Base-by-base conservation (phyloP, 2,113 vertebrate species). In the Trinectes maculatus region DNA sequence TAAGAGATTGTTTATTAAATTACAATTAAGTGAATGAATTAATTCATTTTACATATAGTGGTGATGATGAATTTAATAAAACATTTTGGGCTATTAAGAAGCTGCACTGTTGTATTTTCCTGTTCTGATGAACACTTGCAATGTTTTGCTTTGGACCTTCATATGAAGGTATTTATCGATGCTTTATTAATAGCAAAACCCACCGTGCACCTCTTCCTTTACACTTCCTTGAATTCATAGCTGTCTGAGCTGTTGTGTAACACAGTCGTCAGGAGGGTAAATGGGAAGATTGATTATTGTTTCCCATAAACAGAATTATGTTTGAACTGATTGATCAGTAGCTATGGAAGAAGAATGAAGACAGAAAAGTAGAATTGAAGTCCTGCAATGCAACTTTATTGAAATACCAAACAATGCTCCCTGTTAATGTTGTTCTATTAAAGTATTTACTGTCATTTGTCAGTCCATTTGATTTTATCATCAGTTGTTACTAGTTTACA, bases 1-100 rank as follows among this genome's bases (percentile, higher is more conserved):
- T 78, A 88, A 87, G 54, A 84, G 67, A 84, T 82, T 82, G 75
- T 85, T 82, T 87, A 79, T 83, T 33, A 80, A 80, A 79, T 74
- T 61, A 56, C 58, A 70, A 16, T 71, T 53, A 37, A 73, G 62
- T 77, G 66, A 83, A 53, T 24, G 34, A 48, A 19, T n/a, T 34
- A 42, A 33, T 70, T 84, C 66, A 61, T 56, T 81, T 81, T 60
- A 71, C 69, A 48, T 60, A 58, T 63, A 76, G 64, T 54, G 31
- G 19, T 70, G 69, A 47, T 59, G 66, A 76, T 82, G 73, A 62
- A 74, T 87, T 83, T 77, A 85, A 85, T 89, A 87, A 87, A 87
- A 74, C 29, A 52, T 79, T 85, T 86, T 85, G 71, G 59, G 68
- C 62, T 84, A 73, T 24, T 34, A 18, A 65, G 12, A 15, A 8